Base-by-base conservation (phyloP, 2,113 vertebrate species). In the Malurus melanocephalus region DNA sequence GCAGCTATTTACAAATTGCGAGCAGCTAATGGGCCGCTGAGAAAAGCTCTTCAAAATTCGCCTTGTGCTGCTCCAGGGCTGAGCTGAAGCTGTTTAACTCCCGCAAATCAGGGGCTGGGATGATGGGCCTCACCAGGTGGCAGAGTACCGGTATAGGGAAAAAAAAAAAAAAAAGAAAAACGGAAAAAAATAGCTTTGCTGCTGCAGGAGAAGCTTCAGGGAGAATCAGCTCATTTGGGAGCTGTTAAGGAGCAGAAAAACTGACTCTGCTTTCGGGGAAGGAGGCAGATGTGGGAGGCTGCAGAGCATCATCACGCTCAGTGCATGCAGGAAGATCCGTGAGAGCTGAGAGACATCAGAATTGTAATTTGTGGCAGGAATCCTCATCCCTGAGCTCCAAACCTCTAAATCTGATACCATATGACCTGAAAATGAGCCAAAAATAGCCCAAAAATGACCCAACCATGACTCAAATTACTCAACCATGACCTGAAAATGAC, bases 301-400 rank as follows among this genome's bases (percentile, higher is more conserved):
- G 52, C 46, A 49, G 10, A 42, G 35, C 16, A 16, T 43, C 28
- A 21, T 18, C 24, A n/a, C 0, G 0, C 16, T 65, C 6, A 9
- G 38, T 16, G 48, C 71, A 22, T 14, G 32, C 24, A 35, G 28
- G 48, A 33, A 75, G n/a, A 64, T 2, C 28, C 0, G 0, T 9
- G 11, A 42, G 13, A 51, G 22, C 81, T 28, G 19, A 12, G 21
- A 76, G 45, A 26, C 56, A 30, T 7, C 46, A 69, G 21, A 53
- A 48, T 23, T 66, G 27, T 6, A 26, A 30, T 16, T 61, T 0
- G 3, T 5, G 12, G 38, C 33, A 62, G 40, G 16, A 71, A 62
- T 57, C 38, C 67, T 62, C 59, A 59, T 23, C 49, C 43, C 35
- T 24, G 23, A 30, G 26, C 23, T 45, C 38, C 38, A 38, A 38